Base-by-base conservation (phyloP, 2,797 vertebrate species). In the Peromyscus attwateri region DNA sequence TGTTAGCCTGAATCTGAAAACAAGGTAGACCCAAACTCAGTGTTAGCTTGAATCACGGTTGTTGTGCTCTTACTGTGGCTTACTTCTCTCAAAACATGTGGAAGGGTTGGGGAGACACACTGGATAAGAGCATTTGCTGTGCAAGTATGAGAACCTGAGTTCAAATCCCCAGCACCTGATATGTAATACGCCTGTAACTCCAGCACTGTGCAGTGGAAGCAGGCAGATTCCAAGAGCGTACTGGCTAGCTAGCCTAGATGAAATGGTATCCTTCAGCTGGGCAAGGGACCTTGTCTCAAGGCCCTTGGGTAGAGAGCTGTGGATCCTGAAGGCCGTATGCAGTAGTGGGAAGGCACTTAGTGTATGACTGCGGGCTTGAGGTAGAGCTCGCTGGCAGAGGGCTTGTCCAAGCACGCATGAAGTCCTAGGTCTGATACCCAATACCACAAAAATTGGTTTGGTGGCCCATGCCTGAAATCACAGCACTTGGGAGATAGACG, bases 1-100 rank as follows among this genome's bases (percentile, higher is more conserved):
- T n/a, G n/a, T n/a, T n/a, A n/a, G 97, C 95, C 91, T 98, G 98
- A 89, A 98, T 95, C 98, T 99, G 97, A 81, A 98, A 97, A 34
- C 27, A 80, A 96, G 52, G 92, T 19, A 83, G 89, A 85, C 9
- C 21, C 88, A 43, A 27, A 60, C 0, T 46, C 13, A 52, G 85
- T 10, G 6, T 95, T 14, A 57, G 37, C 2, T 37, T 19, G 1
- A 46, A 37, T 76, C n/a, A 7, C 4, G 21, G 10, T 66, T 49
- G 29, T 23, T 52, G 5, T 21, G 23, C n/a, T 75, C 37, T 66
- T 25, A 31, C 55, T 29, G 66, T 25, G 40, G 73, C 25, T 60
- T 34, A 77, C 49, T 40, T 34, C n/a, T 23, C 85, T 70, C 23
- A 23, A 60, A 75, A 55, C 14, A 66, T 0, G 16, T 23, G 46